A percentile compares a stretch with the other conserved stretches of the same genome.
These are phyloP conservation scores for Callocephalon fimbriatum DNA, from an alignment of 2,113 vertebrate genomes.

Conservation along the genomic window DNA sequence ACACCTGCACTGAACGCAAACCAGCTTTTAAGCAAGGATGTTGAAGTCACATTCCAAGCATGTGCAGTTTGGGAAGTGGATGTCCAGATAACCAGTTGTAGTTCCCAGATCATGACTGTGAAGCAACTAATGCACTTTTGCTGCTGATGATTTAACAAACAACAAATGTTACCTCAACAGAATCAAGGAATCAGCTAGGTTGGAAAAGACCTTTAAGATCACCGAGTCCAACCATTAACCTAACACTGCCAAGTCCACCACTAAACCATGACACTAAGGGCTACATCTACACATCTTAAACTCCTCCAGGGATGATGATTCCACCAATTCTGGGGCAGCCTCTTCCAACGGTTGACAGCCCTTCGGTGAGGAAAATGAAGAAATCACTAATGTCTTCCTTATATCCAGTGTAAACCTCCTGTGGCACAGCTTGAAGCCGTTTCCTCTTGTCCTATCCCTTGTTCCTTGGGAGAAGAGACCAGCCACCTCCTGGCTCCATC, in stretches of 20 bases:
- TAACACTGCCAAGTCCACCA: not conserved
- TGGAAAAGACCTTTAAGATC: not conserved
- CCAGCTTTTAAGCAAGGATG: not conserved
- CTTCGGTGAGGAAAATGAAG: not conserved
- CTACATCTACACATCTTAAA: not conserved
- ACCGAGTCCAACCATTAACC: not conserved
- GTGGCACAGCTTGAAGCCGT: not conserved
- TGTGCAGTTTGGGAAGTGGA: not conserved
- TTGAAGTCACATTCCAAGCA: not conserved
- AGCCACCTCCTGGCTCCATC: not conserved
- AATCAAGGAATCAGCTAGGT: not conserved
- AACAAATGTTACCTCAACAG: not conserved
- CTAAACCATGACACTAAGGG: not conserved
- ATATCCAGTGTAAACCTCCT: not conserved
- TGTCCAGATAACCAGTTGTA: fast-evolving
- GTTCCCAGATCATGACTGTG: not conserved
- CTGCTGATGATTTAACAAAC: not conserved
- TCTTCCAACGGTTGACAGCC: not conserved
- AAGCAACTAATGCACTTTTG: not conserved
- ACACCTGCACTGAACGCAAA: not conserved
- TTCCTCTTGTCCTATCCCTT: not conserved
- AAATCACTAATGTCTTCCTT: not conserved
- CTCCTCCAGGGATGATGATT: not conserved
- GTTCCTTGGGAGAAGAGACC: not conserved
- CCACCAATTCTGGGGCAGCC: not conserved